Base-by-base conservation (phyloP, 1,140 invertebrate species). In the Cyphomyrmex costatus region DNA sequence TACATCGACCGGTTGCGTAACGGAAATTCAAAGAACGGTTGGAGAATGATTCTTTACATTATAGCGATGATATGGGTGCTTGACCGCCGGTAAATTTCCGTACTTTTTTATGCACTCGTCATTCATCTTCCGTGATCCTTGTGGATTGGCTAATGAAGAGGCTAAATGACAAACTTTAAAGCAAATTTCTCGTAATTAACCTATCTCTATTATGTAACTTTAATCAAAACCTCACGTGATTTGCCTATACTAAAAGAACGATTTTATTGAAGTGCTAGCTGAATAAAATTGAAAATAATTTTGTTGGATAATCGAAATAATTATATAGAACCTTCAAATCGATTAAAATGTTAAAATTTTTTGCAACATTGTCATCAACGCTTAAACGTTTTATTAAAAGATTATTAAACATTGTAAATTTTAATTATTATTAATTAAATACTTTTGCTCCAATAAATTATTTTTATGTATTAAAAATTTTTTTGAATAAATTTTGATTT, bases 1-100 rank as follows among this genome's bases (percentile, higher is more conserved):
- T 85, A 80, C 79, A 86, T 79, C 7, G 70, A 42, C 36, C 16
- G 3, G 10, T 88, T 89, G 33, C 53, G 10, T 76, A 86, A 89
- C 36, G 30, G 16, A 76, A 27, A 86, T 89, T 49, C 36, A 27
- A 86, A 12, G 24, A 88, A 56, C 14, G 36, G 24, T 33, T 42
- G 51, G 24, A 46, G 24, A 46, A 33, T 49, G 27, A 83, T 83
- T 83, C 79, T 74, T 83, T 83, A 27, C 24, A 56, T 70, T 80
- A 70, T 16, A 60, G 65, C 33, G 49, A 53, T 46, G 24, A 71
- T 70, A 36, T 27, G 27, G 79, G 68, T 83, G 27, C 58, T 74
- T 83, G 79, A 83, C 68, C 79, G 27, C 42, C 42, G 51, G 21
- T 73, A 58, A 36, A 60, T 83, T 82, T 61, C 24, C 24, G 53